phyloP scores from a whole-genome alignment of 1,140 invertebrate species.

The Papilio polytes region DNA sequence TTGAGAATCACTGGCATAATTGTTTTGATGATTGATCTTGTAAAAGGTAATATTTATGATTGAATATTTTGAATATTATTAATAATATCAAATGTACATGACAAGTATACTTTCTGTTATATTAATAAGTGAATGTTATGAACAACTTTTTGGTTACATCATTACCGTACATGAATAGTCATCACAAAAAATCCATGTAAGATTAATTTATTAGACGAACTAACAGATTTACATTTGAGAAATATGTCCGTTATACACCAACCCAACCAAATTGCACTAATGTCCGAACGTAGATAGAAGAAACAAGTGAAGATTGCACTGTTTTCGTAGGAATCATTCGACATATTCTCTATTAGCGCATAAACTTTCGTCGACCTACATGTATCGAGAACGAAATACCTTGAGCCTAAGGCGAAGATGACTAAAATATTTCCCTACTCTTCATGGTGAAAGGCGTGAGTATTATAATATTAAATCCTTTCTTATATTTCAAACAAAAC shows the following conservation, averaged over 20 bases:
- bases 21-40: constrained; percentile 29
- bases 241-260: background rate
- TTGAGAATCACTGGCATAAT: too few species aligned
- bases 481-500: background rate
- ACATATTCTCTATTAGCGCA: background rate
- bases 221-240: background rate
- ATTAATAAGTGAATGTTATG: background rate
- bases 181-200: too few species aligned
- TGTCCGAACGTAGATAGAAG: too few species aligned
- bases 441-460: background rate
- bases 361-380: background rate
- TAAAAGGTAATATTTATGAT: constrained; percentile 16
- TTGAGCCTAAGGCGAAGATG: background rate
- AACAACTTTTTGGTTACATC: constrained; percentile 4
- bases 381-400: background rate
- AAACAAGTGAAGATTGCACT: too few species aligned
- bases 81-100: background rate
- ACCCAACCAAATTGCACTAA: too few species aligned
- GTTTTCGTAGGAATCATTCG: too few species aligned
- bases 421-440: constrained; percentile 1
- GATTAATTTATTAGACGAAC: background rate
- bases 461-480: background rate
- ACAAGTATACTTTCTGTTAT: background rate
- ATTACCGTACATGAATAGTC: background rate
- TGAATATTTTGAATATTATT: background rate